phyloP scores from a whole-genome alignment of 1,140 invertebrate genomes.

The Thalassaphorura encarpata region DNA sequence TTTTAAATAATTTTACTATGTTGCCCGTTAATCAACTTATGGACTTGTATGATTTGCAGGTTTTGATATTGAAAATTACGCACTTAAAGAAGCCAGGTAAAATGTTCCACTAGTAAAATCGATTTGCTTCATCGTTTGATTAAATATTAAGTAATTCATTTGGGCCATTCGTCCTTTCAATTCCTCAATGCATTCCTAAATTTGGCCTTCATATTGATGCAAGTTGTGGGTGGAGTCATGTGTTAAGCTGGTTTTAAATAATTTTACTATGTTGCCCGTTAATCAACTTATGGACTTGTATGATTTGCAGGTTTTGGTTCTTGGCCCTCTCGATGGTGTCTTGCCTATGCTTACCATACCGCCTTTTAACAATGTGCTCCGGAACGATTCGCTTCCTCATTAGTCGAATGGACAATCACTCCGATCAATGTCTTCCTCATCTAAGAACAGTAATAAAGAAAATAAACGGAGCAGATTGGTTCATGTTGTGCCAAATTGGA shows the following conservation, averaged over 20 bases:
- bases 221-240: no score
- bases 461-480: neutral
- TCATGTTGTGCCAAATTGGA: conserved; percentile 7
- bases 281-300: no score
- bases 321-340: conserved; percentile 59
- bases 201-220: no score
- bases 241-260: neutral
- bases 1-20: neutral
- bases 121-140: neutral
- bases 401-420: conserved; percentile 38
- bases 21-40: no score
- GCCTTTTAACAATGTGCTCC: conserved; percentile 42
- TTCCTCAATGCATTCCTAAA: no score
- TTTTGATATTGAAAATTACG: conserved; percentile 84
- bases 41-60: conserved; percentile 79
- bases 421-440: neutral
- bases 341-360: conserved; percentile 66
- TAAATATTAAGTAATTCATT: neutral
- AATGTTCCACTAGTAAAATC: conserved; percentile 65
- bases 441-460: neutral
- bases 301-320: conserved; percentile 88
- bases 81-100: conserved; percentile 88
- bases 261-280: no score
- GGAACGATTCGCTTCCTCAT: conserved; percentile 57
- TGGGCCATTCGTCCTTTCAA: neutral